Percentiles rank a stretch among this genome's conserved stretches.
phyloP scores from a whole-genome alignment of 2,113 vertebrate species.

The Callipepla squamata region DNA sequence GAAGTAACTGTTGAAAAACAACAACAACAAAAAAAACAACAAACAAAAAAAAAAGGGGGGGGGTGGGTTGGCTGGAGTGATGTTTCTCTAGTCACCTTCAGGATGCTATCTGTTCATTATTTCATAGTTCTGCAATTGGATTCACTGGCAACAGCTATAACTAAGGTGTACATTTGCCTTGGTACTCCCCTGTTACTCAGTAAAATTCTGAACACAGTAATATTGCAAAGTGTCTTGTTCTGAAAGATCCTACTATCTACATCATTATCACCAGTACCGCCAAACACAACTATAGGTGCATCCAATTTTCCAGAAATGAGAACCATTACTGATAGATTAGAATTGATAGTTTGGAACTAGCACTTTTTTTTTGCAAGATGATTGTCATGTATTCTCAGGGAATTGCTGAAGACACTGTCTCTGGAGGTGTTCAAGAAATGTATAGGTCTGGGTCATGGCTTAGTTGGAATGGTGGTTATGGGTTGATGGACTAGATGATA shows the following conservation, averaged over 20 bases:
- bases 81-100: not conserved
- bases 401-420: not conserved
- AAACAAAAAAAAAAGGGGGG: not conserved
- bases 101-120: not conserved
- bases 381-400: not conserved
- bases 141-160: not conserved
- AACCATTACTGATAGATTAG: not conserved
- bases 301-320: not conserved
- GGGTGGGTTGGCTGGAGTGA: no score
- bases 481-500: not conserved
- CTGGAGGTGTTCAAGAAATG: not conserved
- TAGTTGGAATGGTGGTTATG: not conserved
- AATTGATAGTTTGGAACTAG: not conserved
- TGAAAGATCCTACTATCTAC: not conserved
- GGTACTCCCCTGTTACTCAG: not conserved
- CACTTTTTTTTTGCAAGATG: not conserved
- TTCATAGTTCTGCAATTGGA: not conserved
- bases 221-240: not conserved
- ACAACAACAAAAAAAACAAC: not conserved
- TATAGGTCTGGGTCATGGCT: not conserved
- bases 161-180: not conserved
- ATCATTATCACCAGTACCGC: not conserved
- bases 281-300: accelerated
- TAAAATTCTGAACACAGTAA: not conserved
- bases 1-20: not conserved